phyloP scores from a whole-genome alignment of 1,140 invertebrate species.

The Nasonia giraulti region DNA sequence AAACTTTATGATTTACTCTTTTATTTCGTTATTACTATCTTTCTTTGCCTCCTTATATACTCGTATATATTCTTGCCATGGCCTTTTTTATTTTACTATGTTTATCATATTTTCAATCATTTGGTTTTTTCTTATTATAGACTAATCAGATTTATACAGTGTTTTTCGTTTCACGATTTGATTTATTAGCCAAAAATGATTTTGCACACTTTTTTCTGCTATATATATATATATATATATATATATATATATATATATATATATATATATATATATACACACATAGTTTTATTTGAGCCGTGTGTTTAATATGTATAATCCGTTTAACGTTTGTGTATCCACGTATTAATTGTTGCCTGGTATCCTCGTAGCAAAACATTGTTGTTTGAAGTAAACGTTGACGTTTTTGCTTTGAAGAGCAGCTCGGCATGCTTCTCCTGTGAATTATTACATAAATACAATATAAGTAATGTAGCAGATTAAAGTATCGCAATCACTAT shows the following conservation, averaged over 20 bases:
- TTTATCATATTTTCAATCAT: not conserved
- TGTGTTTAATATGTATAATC: not conserved
- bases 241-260: too few species aligned
- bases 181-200: not conserved
- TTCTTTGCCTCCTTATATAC: constrained; percentile 7
- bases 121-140: not conserved
- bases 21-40: constrained; percentile 37
- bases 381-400: not conserved
- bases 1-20: constrained; percentile 41
- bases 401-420: not conserved
- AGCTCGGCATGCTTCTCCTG: constrained; percentile 19
- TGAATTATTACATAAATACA: not conserved
- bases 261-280: not conserved
- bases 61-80: constrained; percentile 2
- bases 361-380: not conserved
- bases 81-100: constrained; percentile 13
- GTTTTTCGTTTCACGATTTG: constrained; percentile 1
- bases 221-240: not conserved
- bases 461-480: constrained; percentile 15
- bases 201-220: not conserved
- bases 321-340: not conserved
- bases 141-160: too few species aligned
- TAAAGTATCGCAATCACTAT: constrained; percentile 14
- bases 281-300: not conserved
- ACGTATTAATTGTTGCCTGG: constrained; percentile 15